Evolutionary conservation across 1,140 invertebrate genomes (phyloP), one percentile per base, ranked within the genome.

Genomic region (Anadara kagoshimensis): DNA sequence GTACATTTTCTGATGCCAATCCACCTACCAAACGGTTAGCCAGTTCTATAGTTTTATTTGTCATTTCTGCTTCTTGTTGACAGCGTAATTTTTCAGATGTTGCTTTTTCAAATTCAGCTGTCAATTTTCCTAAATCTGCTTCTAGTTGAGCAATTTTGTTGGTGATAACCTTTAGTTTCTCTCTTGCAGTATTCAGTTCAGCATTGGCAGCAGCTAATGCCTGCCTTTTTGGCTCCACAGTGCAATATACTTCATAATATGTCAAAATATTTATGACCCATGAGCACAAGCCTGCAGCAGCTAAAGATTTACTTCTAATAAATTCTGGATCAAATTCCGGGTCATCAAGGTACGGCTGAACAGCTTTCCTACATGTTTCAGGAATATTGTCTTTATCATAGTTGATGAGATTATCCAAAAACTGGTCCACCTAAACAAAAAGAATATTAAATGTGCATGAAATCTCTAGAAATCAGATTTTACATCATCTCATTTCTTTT

Each of bases 361-460:
- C 96, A 18, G 96, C 95, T 90, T 97, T 97, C 58, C 94, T 95
- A 56, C 97, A 94, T 87, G 96, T 95, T 0, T 96, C 95, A 86
- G 97, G 97, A 78, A 98, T 98, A 83, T 98, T 96, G 90, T 99
- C 96, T 86, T 99, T 99, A 85, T 98, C 96, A 85, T 98, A 98
- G 87, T 95, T 96, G 54, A 97, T 94, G 0, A 99, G 89, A 0
- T 93, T 88, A 88, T 98, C 96, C 26, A 99, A 88, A 86, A 98
- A 98, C 8, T 93, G 90, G 83, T 98, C 96, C 0, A 98, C 94
- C 87, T 90, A 69, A 67, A 36, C 2, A 36, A 2, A 36, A 7
- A 36, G 29, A 36, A 36, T n/a, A n/a, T n/a, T n/a, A n/a, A 36
- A 36, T n/a, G n/a, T n/a, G n/a, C 7, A 36, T 36, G 7, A 36